Base-by-base conservation (phyloP, 1,140 invertebrate species). In the Drosophila pseudoananassae region DNA sequence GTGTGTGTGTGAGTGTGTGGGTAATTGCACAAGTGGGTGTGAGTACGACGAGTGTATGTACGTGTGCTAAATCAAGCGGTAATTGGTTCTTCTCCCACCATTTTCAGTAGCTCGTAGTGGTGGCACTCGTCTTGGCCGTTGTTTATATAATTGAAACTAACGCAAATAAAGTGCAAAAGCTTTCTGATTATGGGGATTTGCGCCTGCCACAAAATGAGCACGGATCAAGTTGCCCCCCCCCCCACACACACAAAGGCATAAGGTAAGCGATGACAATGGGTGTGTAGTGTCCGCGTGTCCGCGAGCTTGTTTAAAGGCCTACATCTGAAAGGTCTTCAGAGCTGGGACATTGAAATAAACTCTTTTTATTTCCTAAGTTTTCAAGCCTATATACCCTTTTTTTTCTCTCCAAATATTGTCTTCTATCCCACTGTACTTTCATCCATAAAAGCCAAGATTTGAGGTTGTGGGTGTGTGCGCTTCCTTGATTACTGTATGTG, bases 61-160 rank as follows among this genome's bases (percentile, higher is more conserved):
- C 65, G 82, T 85, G 78, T 85, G 74, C 82, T 82, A 82, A 87
- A 87, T 87, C 82, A 87, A 82, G 82, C 83, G 75, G 82, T 88
- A 87, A 87, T 87, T 87, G 82, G 82, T 87, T 87, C 82, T 78
- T 57, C 81, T 74, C 57, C 65, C 43, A 49, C 40, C 25, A 27
- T 27, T 27, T 27, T 27, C 25, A 6, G 27, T 46, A 23, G 59
- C 43, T 43, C 51, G 20, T 23, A 23, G 47, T 51, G 27, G 53
- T 51, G 27, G 40, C 43, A 47, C 8, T 51, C 40, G 40, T 53
- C 46, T 15, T 17, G 38, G 72, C 58, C 23, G 64, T 64, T 87
- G 82, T 87, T 87, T 87, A 87, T 87, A 87, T 87, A 87, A 87
- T 87, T 87, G 82, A 87, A 87, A 87, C 82, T 87, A 88, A 87